Base-by-base conservation (phyloP, 2,113 vertebrate species). In the Perca flavescens region DNA sequence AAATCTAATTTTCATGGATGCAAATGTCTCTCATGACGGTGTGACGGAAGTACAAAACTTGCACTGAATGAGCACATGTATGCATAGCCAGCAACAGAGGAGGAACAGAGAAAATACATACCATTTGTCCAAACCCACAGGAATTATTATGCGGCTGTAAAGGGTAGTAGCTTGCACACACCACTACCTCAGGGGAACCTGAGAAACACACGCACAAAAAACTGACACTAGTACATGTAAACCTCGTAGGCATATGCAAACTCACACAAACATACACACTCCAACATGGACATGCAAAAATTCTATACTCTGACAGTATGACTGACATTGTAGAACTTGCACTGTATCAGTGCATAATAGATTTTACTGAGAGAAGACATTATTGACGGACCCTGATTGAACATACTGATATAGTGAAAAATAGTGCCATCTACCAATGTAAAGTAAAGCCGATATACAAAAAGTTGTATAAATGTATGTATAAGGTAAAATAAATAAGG, bases 121-220 rank as follows among this genome's bases (percentile, higher is more conserved):
- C 98, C 97, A 97, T 97, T 79, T 90, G 93, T 14, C 87, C 71
- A 84, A 97, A 93, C 12, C 78, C 70, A 86, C 94, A 96, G 67
- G 95, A 93, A 81, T 94, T 95, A 88, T 96, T 94, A 80, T 92
- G 92, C 69, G 96, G 93, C 78, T 95, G 91, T 43, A 96, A 90
- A 10, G 96, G 95, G 60, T 92, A 89, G 88, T 94, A 97, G 80
- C 79, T 95, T 73, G 96, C 96, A 53, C 96, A 99, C 2, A 96
- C 92, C 0, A 89, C 91, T 90, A 95, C 91, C 75, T 96, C 92
- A 73, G 95, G 90, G 28, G 17, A 11, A 67, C 28, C 91, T 88
- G 82, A 85, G 64, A 74, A 77, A 84, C 17, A 82, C 21, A 86
- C 15, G 56, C 54, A 74, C 34, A 34, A 5, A 71, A 62, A 2